Percentiles rank a stretch among this genome's conserved stretches.
These are phyloP conservation scores for Mirza zaza DNA, from an alignment of 2,113 vertebrate species.

Conservation along the genomic window DNA sequence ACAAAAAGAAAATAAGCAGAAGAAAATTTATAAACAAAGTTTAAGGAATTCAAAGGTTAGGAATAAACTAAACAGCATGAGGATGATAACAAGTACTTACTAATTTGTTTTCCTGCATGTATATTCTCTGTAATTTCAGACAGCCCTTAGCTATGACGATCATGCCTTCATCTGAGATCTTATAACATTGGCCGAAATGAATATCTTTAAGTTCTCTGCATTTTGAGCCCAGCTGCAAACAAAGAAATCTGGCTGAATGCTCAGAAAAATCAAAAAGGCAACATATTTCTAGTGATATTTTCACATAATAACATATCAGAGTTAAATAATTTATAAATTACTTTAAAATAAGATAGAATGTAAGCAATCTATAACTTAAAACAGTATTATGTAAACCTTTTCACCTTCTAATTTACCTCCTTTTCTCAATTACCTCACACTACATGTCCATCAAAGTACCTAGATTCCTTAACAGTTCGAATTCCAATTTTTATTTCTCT, in stretches of 20 bases:
- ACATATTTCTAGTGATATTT: conserved; percentile 16
- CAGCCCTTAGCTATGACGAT: conserved; percentile 95
- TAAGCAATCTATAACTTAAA: neutral
- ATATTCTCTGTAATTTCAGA: conserved; percentile 95
- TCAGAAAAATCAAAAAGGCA: conserved; percentile 44
- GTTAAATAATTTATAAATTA: neutral
- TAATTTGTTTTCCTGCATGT: conserved; percentile 99
- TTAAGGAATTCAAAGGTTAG: conserved; percentile 9
- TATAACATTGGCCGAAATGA: conserved; percentile 98
- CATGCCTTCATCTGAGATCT: conserved; percentile 97
- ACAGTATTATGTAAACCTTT: neutral
- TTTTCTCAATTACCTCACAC: neutral
- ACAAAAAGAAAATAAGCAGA: conserved; percentile 17
- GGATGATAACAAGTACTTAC: conserved; percentile 84
- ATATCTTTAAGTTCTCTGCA: conserved; percentile 96
- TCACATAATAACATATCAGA: neutral
- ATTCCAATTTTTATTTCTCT: neutral
- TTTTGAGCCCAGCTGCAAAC: conserved; percentile 92
- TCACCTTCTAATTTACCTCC: neutral
- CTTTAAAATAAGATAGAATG: conserved; percentile 26
- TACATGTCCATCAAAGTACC: neutral
- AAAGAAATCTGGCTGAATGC: conserved; percentile 69
- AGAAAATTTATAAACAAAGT: conserved; percentile 13
- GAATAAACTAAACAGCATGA: conserved; percentile 33
- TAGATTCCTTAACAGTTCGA: neutral